phyloP scores from a whole-genome alignment of 1,140 invertebrate species.

The Panonychus citri region DNA sequence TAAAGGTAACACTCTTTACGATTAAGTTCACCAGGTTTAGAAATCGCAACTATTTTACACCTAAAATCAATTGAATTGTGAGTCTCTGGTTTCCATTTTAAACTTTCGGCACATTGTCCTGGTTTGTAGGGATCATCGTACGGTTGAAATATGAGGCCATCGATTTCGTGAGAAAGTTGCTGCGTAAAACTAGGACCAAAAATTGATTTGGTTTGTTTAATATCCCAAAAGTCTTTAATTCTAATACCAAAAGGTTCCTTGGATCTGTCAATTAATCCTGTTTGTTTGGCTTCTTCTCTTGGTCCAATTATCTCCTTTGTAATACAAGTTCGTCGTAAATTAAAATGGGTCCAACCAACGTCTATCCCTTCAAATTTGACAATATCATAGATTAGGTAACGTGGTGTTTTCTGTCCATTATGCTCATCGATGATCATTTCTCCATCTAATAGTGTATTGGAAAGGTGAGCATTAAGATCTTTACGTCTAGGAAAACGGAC shows the following conservation, averaged over 20 bases:
- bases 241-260: slow-evolving; percentile 67
- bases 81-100: slow-evolving; percentile 91
- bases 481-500: slow-evolving; percentile 52
- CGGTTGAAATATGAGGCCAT: slow-evolving; percentile 95
- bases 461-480: slow-evolving; percentile 41
- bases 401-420: slow-evolving; percentile 40
- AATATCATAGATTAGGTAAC: slow-evolving; percentile 89
- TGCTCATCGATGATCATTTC: slow-evolving; percentile 78
- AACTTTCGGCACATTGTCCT: slow-evolving; percentile 52
- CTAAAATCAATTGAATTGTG: slow-evolving; percentile 90
- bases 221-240: slow-evolving; percentile 66
- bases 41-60: slow-evolving; percentile 49
- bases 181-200: slow-evolving; percentile 63
- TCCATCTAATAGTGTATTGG: slow-evolving; percentile 74
- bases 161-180: slow-evolving; percentile 71
- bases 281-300: slow-evolving; percentile 43
- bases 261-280: slow-evolving; percentile 44
- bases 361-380: slow-evolving; percentile 55
- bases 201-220: slow-evolving; percentile 39
- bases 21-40: slow-evolving; percentile 35
- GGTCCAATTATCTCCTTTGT: slow-evolving; percentile 38
- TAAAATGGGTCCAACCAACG: slow-evolving; percentile 52
- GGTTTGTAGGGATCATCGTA: slow-evolving; percentile 34
- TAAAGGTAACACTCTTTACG: slow-evolving; percentile 16
- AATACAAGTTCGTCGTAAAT: slow-evolving; percentile 49